Evolutionary conservation across 2,888 invertebrate species (phyloP), one percentile per base, ranked within the genome.

Genomic region (Pandemis corylana): DNA sequence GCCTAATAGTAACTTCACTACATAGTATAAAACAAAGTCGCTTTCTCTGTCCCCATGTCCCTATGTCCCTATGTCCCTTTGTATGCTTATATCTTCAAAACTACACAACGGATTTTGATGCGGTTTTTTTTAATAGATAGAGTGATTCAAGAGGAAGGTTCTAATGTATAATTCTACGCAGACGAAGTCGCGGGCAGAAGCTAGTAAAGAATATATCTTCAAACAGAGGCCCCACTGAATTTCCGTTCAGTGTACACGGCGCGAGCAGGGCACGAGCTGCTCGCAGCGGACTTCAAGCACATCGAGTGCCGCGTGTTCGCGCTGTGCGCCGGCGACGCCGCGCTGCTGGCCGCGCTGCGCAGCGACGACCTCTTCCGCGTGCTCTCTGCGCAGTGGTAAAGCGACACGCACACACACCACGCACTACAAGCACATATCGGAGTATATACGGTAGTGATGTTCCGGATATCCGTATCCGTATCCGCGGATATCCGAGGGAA

Each of bases 261-360:
- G 0, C 84, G 93, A 0, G 78, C 77, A 0, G 90, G 89, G 0
- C 75, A 76, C 78, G 28, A 59, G 53, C 85, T 95, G 73, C 75
- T 95, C 77, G 91, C 92, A 59, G 95, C 94, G 0, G 95, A 95
- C 87, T 95, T 94, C 86, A 82, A 83, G 79, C 95, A 95, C 82
- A 87, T 94, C 76, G 95, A 95, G 86, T 92, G 94, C 77, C 88
- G 95, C 79, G 90, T 95, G 83, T 89, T 94, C 80, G 95, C 95
- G 75, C 88, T 87, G 80, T 84, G 84, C 56, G 90, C 95, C 28
- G 84, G 80, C 61, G 95, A 95, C 83, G 56, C 66, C 12, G 76
- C 64, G 5, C 86, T 95, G 70, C 80, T 81, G 36, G 77, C 59
- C 42, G 87, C 87, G 20, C 87, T 95, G 62, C 71, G 76, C 0